These are phyloP conservation scores for Rhadinocentrus ornatus DNA, from an alignment of 2,797 vertebrate species.

Conservation along the genomic window DNA sequence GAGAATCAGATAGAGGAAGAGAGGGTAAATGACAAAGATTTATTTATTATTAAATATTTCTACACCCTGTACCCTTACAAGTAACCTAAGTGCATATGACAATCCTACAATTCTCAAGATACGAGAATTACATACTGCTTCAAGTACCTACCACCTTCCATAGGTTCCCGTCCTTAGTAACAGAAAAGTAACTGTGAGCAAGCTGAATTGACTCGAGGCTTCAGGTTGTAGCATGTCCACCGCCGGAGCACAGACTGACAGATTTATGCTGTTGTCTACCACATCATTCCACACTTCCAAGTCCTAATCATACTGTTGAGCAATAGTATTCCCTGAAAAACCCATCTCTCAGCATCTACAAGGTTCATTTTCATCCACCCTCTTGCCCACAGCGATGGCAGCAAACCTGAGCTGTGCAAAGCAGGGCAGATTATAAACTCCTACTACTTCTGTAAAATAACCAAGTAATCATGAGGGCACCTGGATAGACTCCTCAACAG, in stretches of 20 bases:
- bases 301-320: constrained; percentile 67
- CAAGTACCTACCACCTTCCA: constrained; percentile 38
- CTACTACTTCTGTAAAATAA: constrained; percentile 59
- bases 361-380: constrained; percentile 40
- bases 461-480: constrained; percentile 52
- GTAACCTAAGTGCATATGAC: background rate
- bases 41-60: constrained; percentile 33
- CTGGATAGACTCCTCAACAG: constrained; percentile 52
- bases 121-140: background rate
- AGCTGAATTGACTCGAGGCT: constrained; percentile 49
- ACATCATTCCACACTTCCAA: constrained; percentile 60
- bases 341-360: constrained; percentile 62
- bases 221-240: constrained; percentile 77
- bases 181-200: constrained; percentile 57
- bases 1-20: constrained; percentile 38
- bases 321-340: constrained; percentile 58
- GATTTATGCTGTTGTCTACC: constrained; percentile 75
- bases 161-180: constrained; percentile 45
- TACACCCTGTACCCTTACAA: constrained; percentile 7
- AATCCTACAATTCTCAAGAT: background rate
- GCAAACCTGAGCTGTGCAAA: constrained; percentile 54
- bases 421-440: constrained; percentile 58
- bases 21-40: constrained; percentile 30
- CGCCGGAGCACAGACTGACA: constrained; percentile 65
- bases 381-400: constrained; percentile 54